A percentile compares a stretch with the other conserved stretches of the same genome.
Conservation (phyloP, 2,888 invertebrate species). For the Rosalia funebris region DNA sequence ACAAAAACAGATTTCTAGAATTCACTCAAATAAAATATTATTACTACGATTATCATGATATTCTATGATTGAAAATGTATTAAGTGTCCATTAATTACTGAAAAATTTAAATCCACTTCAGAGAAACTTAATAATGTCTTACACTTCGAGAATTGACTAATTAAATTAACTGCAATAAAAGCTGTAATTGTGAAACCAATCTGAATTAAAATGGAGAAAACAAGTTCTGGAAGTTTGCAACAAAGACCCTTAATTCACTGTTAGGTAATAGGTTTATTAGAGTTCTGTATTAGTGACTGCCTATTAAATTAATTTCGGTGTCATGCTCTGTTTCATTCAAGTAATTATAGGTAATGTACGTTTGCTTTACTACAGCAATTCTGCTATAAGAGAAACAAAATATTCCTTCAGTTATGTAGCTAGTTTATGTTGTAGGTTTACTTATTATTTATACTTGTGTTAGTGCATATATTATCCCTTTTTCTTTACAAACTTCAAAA, state of each 20-base stretch:
- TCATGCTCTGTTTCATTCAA: slow-evolving; percentile 1
- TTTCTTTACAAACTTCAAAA: too few relatives aligned
- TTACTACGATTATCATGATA: too few relatives aligned
- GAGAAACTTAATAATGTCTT: slow-evolving; percentile 15
- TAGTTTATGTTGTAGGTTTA: too few relatives aligned
- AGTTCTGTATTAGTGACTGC: background rate
- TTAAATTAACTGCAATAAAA: slow-evolving; percentile 7
- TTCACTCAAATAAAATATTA: too few relatives aligned
- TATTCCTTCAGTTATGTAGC: too few relatives aligned
- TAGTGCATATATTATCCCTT: too few relatives aligned
- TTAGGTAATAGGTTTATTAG: slow-evolving; percentile 10
- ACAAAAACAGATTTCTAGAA: too few relatives aligned
- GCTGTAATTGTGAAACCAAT: background rate
- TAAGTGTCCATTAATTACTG: slow-evolving; percentile 9
- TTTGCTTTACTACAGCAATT: background rate
- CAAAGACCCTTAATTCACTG: background rate
- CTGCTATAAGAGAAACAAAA: background rate
- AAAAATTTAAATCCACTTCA: background rate
- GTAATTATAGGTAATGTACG: background rate
- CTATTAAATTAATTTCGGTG: background rate
- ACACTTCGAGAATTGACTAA: slow-evolving; percentile 8
- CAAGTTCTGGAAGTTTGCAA: background rate
- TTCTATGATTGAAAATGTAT: too few relatives aligned
- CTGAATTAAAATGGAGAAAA: background rate
- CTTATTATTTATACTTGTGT: too few relatives aligned